Percentiles rank a stretch among this genome's conserved stretches.
Evolutionary conservation across 2,888 invertebrate species (phyloP).

Genomic region (Mimumesa dahlbomi): DNA sequence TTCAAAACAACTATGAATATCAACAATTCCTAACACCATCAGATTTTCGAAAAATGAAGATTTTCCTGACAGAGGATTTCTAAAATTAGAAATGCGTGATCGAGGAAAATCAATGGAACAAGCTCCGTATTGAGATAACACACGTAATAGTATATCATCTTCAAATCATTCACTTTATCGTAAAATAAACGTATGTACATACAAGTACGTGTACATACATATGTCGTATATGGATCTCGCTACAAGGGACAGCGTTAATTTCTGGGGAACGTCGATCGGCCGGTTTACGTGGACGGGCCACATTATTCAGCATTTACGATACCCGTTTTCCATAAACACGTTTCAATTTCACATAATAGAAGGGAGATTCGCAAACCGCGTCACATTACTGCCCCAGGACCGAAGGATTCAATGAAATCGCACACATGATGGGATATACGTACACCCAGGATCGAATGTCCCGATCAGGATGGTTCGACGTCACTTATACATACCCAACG

Average conservation of each 20-base stretch:
- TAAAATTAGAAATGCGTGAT: no score
- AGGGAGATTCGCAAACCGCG: constrained; percentile 18
- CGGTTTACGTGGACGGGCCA: constrained; percentile 19
- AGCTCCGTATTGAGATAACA: no score
- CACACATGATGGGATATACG: constrained; percentile 17
- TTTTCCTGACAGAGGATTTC: no score
- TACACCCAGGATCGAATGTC: constrained; percentile 1
- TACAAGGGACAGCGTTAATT: constrained; percentile 32
- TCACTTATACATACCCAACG: no score
- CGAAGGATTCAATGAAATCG: constrained; percentile 37
- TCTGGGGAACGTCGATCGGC: constrained; percentile 27
- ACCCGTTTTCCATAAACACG: constrained; percentile 64
- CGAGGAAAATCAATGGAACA: no score
- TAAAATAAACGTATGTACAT: no score
- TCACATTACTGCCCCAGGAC: constrained; percentile 6
- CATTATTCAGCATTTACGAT: constrained; percentile 57
- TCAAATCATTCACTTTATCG: no score
- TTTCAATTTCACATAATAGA: constrained; percentile 61
- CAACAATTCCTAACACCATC: no score
- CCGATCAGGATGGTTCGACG: constrained; percentile 1
- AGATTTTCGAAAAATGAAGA: no score
- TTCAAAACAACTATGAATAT: no score
- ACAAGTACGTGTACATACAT: background rate
- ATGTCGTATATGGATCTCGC: constrained; percentile 8
- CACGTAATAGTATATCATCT: no score